Conservation (phyloP, 2,113 vertebrate genomes). For the Andinoacara biseriatus region DNA sequence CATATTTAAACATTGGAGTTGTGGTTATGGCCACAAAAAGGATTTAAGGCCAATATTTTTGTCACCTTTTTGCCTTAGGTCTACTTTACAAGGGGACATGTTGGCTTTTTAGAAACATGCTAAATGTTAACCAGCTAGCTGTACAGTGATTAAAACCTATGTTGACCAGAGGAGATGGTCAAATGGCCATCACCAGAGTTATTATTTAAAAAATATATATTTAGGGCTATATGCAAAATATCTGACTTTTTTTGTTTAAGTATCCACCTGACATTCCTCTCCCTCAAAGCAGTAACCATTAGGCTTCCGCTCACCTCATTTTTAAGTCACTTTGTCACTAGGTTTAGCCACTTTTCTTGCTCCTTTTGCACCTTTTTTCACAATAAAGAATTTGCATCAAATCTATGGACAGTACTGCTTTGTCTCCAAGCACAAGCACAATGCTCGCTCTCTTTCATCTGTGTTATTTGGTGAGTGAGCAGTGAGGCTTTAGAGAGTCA, state of each 20-base stretch:
- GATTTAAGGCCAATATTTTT: too few relatives aligned
- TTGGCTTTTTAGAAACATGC: not conserved
- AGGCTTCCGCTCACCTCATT: not conserved
- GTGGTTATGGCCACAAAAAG: too few relatives aligned
- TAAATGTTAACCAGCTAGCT: not conserved
- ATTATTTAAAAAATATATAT: not conserved
- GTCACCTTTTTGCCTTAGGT: too few relatives aligned
- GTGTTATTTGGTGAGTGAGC: not conserved
- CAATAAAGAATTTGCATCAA: not conserved
- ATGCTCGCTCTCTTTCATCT: not conserved
- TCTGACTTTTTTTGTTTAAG: not conserved
- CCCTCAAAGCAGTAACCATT: not conserved
- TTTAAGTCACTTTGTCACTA: not conserved
- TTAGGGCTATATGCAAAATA: not conserved
- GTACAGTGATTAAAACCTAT: not conserved
- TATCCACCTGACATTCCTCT: not conserved
- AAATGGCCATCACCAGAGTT: not conserved
- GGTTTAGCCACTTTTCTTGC: not conserved
- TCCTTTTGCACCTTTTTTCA: not conserved
- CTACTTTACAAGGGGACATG: too few relatives aligned
- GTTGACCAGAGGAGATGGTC: not conserved
- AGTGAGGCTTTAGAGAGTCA: not conserved
- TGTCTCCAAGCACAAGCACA: not conserved
- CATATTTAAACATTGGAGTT: not conserved
- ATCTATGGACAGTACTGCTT: not conserved